Base-by-base conservation (phyloP, 2,797 vertebrate genomes). In the Megalops cyprinoides region DNA sequence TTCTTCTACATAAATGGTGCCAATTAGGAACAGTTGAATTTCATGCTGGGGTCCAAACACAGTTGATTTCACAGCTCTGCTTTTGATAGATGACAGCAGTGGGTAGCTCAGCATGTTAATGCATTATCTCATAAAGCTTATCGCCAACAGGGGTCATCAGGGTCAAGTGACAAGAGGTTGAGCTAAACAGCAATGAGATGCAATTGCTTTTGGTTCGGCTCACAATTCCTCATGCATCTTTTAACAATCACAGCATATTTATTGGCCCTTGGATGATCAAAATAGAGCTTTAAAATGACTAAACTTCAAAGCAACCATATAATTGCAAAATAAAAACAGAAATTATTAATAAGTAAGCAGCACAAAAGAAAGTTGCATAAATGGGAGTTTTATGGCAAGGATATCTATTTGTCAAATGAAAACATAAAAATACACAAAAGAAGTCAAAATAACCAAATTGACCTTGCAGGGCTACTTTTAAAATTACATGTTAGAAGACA, bases 1-100 rank as follows among this genome's bases (percentile, higher is more conserved):
- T 51, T 14, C 69, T 51, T 65, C 51, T 53, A 25, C 46, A 37
- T 82, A 78, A 77, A 92, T 90, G 86, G 65, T 88, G 89, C 87
- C 91, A 91, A 93, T 93, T 88, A 92, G 87, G 87, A 88, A 87
- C 85, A 79, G 82, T 82, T 74, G 84, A 71, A 82, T 85, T 90
- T 90, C 93, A 87, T 90, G 76, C 80, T 87, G 90, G 62, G 92
- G 88, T 97, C 94, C 95, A 96, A 96, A 96, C 96, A 97, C 90
- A 90, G 87, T 86, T 89, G 90, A 92, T 92, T 92, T 91, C 89
- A 89, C 88, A 87, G 88, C 87, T 87, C 85, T 81, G 87, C 86
- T 88, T 91, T 89, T 92, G 91, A 94, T 92, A 89, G 90, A 93
- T 83, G 86, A 88, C 87, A 82, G 87, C 74, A 86, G 88, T 88